phyloP scores from a whole-genome alignment of 2,797 vertebrate genomes.

The Nannoperca australis region DNA sequence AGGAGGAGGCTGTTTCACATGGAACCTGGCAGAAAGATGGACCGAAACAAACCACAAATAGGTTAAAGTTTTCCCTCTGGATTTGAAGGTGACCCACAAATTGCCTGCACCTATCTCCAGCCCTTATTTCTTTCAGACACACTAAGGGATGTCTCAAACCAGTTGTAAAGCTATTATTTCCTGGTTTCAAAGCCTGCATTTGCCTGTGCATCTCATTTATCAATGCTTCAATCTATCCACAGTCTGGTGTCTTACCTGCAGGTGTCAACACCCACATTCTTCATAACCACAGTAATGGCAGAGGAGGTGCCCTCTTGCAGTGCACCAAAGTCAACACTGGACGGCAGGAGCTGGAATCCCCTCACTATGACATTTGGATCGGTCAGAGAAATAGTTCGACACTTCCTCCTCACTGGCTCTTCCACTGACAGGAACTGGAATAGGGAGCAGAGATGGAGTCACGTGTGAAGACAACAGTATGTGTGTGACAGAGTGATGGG shows the following conservation, averaged over 20 bases:
- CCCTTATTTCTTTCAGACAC: background rate
- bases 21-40: conserved; percentile 84
- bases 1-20: conserved; percentile 89
- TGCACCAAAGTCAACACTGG: conserved; percentile 85
- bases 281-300: conserved; percentile 82
- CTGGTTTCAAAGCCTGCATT: background rate
- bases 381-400: conserved; percentile 82
- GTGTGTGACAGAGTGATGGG: background rate
- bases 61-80: conserved; percentile 41
- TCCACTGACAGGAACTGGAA: conserved; percentile 78
- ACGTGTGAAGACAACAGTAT: background rate
- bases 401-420: conserved; percentile 85
- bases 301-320: conserved; percentile 87
- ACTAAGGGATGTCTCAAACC: conserved; percentile 1
- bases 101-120: conserved; percentile 8
- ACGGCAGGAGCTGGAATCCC: conserved; percentile 88
- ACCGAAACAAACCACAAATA: conserved; percentile 44
- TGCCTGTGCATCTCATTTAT: background rate
- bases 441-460: background rate
- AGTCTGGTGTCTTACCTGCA: conserved; percentile 84
- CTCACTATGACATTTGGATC: conserved; percentile 48
- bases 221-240: background rate
- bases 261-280: conserved; percentile 89
- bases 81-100: conserved; percentile 55
- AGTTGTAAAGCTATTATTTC: background rate